A percentile compares a stretch with the other conserved stretches of the same genome.
These are phyloP conservation scores for Scophthalmus maximus DNA, from an alignment of 2,113 vertebrate genomes.

Conservation along the genomic window DNA sequence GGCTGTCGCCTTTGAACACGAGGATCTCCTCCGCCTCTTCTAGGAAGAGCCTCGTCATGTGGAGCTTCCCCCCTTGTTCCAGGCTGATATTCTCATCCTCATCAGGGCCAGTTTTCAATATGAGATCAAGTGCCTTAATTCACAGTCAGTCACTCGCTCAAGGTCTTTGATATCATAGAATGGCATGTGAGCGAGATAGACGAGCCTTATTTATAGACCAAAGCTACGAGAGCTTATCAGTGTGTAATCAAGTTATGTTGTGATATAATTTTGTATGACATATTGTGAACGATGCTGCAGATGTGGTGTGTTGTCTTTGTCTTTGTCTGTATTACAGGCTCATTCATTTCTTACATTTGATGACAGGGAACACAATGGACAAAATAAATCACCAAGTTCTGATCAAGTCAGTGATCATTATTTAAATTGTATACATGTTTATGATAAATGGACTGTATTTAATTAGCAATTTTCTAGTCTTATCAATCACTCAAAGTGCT, in stretches of 20 bases:
- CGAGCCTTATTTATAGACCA: conserved; percentile 41
- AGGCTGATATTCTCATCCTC: conserved; percentile 47
- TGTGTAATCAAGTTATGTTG: conserved; percentile 19
- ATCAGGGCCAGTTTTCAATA: conserved; percentile 53
- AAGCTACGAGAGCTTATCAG: conserved; percentile 39
- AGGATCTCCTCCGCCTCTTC: conserved; percentile 30
- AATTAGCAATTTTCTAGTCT: no score
- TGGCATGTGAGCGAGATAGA: conserved; percentile 43
- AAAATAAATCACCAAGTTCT: conserved; percentile 35
- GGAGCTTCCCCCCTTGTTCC: conserved; percentile 37
- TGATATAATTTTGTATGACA: neutral
- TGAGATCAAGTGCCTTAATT: conserved; percentile 58
- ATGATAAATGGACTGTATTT: no score
- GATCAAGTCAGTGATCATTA: conserved; percentile 34
- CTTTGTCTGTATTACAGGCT: neutral
- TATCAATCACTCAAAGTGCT: no score
- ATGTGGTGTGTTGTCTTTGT: neutral
- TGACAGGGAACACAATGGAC: neutral
- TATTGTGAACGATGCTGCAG: conserved; percentile 1
- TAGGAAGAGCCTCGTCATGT: conserved; percentile 25
- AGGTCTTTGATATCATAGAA: conserved; percentile 55
- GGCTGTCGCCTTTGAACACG: conserved; percentile 42
- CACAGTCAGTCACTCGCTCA: conserved; percentile 35
- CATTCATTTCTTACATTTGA: no score
- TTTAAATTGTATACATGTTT: conserved; percentile 4